A percentile compares a stretch with the other conserved stretches of the same genome.
phyloP scores from a whole-genome alignment of 2,888 invertebrate species.

The Entomobrya proxima region DNA sequence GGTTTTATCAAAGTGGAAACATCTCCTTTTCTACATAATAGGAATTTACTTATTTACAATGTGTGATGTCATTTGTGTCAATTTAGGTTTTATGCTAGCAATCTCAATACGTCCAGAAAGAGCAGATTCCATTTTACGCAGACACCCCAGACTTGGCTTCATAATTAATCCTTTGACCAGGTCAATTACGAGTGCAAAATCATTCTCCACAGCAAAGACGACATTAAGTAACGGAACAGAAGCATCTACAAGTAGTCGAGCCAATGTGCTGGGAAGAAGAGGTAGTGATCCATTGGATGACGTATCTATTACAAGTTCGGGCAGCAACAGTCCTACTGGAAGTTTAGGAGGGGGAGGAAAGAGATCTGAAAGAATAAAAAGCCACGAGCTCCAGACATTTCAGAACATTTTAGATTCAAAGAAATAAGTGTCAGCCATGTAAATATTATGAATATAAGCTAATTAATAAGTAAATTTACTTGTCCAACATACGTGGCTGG shows the following conservation, averaged over 20 bases:
- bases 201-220: slow-evolving; percentile 69
- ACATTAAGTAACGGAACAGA: slow-evolving; percentile 69
- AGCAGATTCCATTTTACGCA: slow-evolving; percentile 61
- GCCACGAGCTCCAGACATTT: too few species aligned
- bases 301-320: slow-evolving; percentile 48
- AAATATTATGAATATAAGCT: background rate
- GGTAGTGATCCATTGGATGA: slow-evolving; percentile 37
- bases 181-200: slow-evolving; percentile 52
- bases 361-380: slow-evolving; percentile 12
- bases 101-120: slow-evolving; percentile 66
- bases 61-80: background rate
- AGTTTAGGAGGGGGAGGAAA: slow-evolving; percentile 44
- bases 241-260: slow-evolving; percentile 58
- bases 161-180: slow-evolving; percentile 68
- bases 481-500: too few species aligned
- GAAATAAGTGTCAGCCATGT: background rate
- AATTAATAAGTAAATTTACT: too few species aligned
- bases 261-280: slow-evolving; percentile 41
- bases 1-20: background rate
- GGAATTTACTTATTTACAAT: background rate
- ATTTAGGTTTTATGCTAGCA: slow-evolving; percentile 64
- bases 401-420: background rate
- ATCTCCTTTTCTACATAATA: background rate
- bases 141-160: slow-evolving; percentile 63
- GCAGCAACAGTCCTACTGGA: slow-evolving; percentile 46